phyloP scores from a whole-genome alignment of 2,888 invertebrate genomes.

The Mechanitis mazaeus region DNA sequence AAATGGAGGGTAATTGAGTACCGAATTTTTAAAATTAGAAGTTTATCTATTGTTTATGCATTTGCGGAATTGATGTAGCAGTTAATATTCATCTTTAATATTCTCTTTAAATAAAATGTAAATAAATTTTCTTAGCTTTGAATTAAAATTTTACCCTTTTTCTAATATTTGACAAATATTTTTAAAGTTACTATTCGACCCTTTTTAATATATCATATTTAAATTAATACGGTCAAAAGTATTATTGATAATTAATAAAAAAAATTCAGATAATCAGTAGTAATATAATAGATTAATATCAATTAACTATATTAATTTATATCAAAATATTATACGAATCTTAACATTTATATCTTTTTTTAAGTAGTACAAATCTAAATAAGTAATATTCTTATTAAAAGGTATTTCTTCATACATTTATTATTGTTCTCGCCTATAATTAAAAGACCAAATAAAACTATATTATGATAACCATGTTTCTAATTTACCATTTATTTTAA shows the following conservation, averaged over 20 bases:
- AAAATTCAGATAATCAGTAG: too few species aligned
- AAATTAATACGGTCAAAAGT: too few species aligned
- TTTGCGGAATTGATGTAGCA: background rate
- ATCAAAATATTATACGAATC: too few species aligned
- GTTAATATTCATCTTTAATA: too few species aligned
- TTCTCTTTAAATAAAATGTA: too few species aligned
- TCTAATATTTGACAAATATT: background rate
- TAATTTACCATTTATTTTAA: too few species aligned
- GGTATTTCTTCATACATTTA: background rate
- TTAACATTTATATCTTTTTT: background rate
- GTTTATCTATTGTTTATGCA: background rate
- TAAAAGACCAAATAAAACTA: background rate
- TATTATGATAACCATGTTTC: background rate
- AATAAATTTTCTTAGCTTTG: too few species aligned
- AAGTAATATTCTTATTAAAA: background rate
- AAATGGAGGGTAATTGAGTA: background rate
- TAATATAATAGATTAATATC: too few species aligned
- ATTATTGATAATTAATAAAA: too few species aligned
- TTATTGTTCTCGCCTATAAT: conserved; percentile 2
- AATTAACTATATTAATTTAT: too few species aligned
- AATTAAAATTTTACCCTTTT: background rate
- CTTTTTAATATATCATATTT: too few species aligned
- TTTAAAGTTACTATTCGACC: background rate
- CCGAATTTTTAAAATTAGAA: background rate
- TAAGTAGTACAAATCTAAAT: too few species aligned